Evolutionary conservation across 2,888 invertebrate species (phyloP).

Genomic region (Psylliodes chrysocephalus): DNA sequence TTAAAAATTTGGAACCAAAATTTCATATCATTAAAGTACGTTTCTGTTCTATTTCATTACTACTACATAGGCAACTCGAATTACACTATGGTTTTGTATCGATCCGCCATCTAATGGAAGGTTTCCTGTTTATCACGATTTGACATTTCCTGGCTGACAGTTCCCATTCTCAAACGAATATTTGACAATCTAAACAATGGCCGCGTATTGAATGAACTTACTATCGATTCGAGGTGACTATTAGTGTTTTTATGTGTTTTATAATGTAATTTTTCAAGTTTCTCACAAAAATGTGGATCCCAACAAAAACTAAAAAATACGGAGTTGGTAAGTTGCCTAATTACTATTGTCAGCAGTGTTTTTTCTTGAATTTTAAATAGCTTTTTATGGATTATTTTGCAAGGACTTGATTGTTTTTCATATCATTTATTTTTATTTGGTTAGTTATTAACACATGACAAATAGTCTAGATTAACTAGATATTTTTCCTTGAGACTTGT

Average conservation of each 20-base stretch:
- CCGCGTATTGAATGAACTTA: constrained; percentile 56
- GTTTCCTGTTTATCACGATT: not conserved
- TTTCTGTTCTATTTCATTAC: too few relatives aligned
- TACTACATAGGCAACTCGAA: not conserved
- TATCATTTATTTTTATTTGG: constrained; percentile 34
- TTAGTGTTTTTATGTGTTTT: constrained; percentile 49
- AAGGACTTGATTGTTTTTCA: constrained; percentile 34
- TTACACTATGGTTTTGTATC: not conserved
- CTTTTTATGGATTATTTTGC: constrained; percentile 32
- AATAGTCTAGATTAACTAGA: constrained; percentile 5
- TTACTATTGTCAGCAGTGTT: constrained; percentile 31
- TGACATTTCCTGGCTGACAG: constrained; percentile 4
- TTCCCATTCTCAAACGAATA: constrained; percentile 16
- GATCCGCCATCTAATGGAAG: constrained; percentile 12
- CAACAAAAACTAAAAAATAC: constrained; percentile 78
- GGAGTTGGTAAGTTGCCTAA: constrained; percentile 74
- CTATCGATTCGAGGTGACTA: constrained; percentile 59
- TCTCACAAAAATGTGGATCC: constrained; percentile 73
- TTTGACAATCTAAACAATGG: constrained; percentile 57
- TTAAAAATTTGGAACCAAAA: too few relatives aligned
- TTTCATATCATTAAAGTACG: too few relatives aligned
- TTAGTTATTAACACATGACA: constrained; percentile 14
- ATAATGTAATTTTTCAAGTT: constrained; percentile 45
- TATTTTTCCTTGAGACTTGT: not conserved
- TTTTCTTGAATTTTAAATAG: constrained; percentile 31